Conservation (phyloP, 2,113 vertebrate species). For the Halichoerus grypus region DNA sequence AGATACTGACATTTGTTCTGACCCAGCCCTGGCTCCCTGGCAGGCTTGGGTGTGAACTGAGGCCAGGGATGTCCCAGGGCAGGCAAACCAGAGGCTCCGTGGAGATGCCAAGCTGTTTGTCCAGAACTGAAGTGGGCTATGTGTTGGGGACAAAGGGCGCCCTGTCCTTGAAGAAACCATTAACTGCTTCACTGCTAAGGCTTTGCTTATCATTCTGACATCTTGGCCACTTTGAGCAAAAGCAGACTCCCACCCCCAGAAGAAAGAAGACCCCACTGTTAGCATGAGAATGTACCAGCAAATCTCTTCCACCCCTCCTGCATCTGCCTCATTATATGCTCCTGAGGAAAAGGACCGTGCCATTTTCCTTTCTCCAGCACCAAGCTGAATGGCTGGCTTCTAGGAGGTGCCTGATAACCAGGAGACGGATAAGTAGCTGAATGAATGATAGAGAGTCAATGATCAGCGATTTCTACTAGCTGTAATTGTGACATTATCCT, state of each 20-base stretch:
- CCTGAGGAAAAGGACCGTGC: not conserved
- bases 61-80: not conserved
- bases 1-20: not conserved
- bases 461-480: not conserved
- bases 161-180: not conserved
- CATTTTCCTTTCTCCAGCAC: not conserved
- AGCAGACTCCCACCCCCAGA: not conserved
- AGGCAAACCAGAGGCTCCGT: not conserved
- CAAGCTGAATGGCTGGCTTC: not conserved
- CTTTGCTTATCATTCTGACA: not conserved
- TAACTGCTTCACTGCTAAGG: not conserved
- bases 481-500: not conserved
- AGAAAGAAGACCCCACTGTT: not conserved
- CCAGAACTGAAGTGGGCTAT: not conserved
- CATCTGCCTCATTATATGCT: not conserved
- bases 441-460: not conserved
- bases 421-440: not conserved
- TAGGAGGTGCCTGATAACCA: not conserved
- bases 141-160: not conserved
- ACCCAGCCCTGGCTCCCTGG: slow-evolving; percentile 9
- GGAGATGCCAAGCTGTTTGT: not conserved
- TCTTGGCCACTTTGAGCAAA: not conserved
- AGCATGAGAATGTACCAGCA: not conserved
- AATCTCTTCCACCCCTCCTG: not conserved
- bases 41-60: not conserved